These are phyloP conservation scores for Hyles euphorbiae DNA, from an alignment of 1,140 invertebrate species.

Conservation along the genomic window DNA sequence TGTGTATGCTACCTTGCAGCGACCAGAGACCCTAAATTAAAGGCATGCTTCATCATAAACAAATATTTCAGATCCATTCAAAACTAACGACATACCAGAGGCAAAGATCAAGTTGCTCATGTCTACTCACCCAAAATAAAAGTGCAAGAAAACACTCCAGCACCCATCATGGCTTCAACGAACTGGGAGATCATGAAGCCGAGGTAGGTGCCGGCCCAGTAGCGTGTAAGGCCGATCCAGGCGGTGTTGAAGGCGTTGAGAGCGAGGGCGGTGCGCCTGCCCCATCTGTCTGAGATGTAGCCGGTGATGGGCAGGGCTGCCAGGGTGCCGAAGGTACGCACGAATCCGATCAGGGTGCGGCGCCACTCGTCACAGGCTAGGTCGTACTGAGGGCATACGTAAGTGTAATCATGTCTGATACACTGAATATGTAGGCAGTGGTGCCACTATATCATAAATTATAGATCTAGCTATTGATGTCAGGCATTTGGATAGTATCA, in stretches of 20 bases:
- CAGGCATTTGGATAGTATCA: too few species aligned
- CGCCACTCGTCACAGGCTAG: constrained; percentile 79
- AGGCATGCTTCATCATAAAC: too few species aligned
- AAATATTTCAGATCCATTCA: too few species aligned
- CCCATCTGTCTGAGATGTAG: constrained; percentile 62
- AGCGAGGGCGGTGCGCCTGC: constrained; percentile 79
- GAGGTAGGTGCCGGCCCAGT: constrained; percentile 79
- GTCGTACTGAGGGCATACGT: constrained; percentile 40
- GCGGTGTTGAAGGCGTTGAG: constrained; percentile 74
- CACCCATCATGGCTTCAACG: constrained; percentile 76
- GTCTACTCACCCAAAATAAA: constrained; percentile 56
- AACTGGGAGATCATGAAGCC: constrained; percentile 81
- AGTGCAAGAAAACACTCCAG: constrained; percentile 63
- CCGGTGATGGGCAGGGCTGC: constrained; percentile 81
- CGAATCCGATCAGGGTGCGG: constrained; percentile 81
- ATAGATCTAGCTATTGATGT: too few species aligned
- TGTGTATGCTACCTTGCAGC: too few species aligned
- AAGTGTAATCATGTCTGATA: neutral
- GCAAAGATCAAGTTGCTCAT: neutral
- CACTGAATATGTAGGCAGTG: neutral
- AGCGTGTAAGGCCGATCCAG: constrained; percentile 78
- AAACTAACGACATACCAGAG: too few species aligned
- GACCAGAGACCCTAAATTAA: too few species aligned
- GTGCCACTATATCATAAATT: too few species aligned
- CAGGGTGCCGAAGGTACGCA: constrained; percentile 83